Conservation (phyloP, 2,888 invertebrate species). For the Pristionchus japonicus region DNA sequence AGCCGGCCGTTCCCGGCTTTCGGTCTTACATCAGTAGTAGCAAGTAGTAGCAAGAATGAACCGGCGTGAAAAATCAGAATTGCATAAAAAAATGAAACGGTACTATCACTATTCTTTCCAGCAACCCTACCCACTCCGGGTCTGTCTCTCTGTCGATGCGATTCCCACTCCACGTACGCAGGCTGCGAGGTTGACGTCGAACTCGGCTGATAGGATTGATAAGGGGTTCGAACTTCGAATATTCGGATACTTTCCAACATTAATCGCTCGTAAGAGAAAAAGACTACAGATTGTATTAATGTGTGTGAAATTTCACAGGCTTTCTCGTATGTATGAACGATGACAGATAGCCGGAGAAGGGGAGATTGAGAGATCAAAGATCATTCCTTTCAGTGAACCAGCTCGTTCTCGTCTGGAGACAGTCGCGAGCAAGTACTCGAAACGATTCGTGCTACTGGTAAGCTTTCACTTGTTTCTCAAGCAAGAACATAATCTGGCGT, state of each 20-base stretch:
- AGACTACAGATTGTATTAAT: too few relatives aligned
- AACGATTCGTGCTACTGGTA: not conserved
- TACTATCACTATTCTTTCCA: too few relatives aligned
- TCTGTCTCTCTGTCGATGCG: conserved; percentile 4
- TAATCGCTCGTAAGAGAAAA: not conserved
- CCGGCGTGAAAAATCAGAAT: too few relatives aligned
- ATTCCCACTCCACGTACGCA: not conserved
- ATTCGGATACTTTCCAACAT: not conserved
- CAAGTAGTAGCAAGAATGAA: too few relatives aligned
- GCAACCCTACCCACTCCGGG: conserved; percentile 2
- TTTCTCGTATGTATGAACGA: too few relatives aligned
- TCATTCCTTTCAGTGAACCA: not conserved
- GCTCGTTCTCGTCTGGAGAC: not conserved
- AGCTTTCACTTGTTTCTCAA: too few relatives aligned
- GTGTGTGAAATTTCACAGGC: too few relatives aligned
- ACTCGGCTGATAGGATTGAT: not conserved
- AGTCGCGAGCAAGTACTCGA: not conserved
- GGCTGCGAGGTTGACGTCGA: not conserved
- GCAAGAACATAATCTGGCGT: too few relatives aligned
- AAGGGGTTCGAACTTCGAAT: not conserved
- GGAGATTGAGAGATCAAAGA: not conserved
- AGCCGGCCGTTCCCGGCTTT: too few relatives aligned
- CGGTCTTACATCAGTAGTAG: too few relatives aligned
- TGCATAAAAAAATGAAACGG: too few relatives aligned
- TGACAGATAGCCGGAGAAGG: not conserved